Conservation (phyloP, 2,113 vertebrate species). For the Clarias gariepinus region DNA sequence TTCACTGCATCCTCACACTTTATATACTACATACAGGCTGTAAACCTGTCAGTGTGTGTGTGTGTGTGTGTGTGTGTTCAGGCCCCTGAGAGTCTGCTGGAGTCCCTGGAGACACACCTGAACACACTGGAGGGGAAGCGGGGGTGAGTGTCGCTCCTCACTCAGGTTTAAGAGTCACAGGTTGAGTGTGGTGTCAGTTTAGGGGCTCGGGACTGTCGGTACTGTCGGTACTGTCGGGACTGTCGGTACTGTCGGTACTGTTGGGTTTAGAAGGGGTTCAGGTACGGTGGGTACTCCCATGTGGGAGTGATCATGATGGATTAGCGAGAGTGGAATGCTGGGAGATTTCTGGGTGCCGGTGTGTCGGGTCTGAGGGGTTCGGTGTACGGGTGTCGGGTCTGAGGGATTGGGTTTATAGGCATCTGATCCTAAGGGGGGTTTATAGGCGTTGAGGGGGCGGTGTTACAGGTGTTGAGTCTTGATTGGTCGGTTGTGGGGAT, state of each 20-base stretch:
- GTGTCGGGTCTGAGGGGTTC: neutral
- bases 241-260: neutral
- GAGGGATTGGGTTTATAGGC: neutral
- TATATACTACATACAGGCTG: neutral
- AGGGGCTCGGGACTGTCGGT: neutral
- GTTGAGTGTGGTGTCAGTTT: neutral
- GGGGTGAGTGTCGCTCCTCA: constrained; percentile 67
- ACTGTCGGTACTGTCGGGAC: neutral
- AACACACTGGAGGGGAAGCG: constrained; percentile 98
- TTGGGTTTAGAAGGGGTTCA: neutral
- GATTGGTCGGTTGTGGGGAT: no score
- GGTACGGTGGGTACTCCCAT: neutral
- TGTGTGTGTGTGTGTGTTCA: constrained; percentile 57
- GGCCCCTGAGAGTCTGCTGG: constrained; percentile 98
- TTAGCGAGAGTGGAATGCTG: neutral
- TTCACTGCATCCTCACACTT: neutral
- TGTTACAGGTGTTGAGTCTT: no score
- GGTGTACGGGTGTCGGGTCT: neutral
- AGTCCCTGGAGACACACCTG: constrained; percentile 95
- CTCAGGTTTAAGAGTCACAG: neutral
- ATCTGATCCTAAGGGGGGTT: no score
- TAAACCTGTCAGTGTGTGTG: neutral
- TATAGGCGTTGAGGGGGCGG: neutral
- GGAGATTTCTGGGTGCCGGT: neutral
- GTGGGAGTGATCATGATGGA: neutral